phyloP scores from a whole-genome alignment of 2,797 vertebrate genomes.

The Aratinga solstitialis region DNA sequence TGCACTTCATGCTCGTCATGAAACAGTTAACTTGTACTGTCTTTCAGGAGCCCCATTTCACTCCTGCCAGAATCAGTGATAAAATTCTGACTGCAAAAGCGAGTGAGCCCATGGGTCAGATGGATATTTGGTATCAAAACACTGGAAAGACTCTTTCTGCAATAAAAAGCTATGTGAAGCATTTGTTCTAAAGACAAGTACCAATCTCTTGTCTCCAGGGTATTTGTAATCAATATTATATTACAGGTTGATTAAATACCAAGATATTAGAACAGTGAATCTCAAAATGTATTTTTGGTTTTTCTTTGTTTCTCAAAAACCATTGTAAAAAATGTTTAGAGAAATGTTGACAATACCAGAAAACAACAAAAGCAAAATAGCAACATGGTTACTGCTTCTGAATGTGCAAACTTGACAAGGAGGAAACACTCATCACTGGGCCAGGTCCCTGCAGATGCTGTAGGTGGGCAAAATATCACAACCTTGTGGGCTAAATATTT shows the following conservation, averaged over 20 bases:
- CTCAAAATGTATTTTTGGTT: conserved; percentile 10
- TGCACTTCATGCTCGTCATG: background rate
- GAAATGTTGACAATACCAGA: conserved; percentile 27
- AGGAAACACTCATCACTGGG: background rate
- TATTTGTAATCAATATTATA: conserved; percentile 60
- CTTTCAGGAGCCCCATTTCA: background rate
- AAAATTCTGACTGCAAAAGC: background rate
- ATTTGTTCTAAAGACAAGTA: conserved; percentile 31
- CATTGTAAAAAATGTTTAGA: conserved; percentile 13
- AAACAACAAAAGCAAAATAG: background rate
- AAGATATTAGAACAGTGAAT: conserved; percentile 39
- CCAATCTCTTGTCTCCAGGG: background rate
- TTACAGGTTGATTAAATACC: conserved; percentile 50
- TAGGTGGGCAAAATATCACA: background rate
- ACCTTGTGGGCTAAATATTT: background rate
- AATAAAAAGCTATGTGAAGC: conserved; percentile 44
- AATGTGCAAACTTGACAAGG: background rate
- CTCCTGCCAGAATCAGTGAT: conserved; percentile 22
- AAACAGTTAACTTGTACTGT: background rate
- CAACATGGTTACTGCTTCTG: background rate
- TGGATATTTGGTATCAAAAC: conserved; percentile 46
- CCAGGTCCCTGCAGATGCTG: background rate
- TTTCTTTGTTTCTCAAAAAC: conserved; percentile 18
- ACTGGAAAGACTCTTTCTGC: conserved; percentile 40
- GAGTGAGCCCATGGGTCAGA: background rate